phyloP scores from a whole-genome alignment of 2,113 vertebrate species.

The Proteles cristata region DNA sequence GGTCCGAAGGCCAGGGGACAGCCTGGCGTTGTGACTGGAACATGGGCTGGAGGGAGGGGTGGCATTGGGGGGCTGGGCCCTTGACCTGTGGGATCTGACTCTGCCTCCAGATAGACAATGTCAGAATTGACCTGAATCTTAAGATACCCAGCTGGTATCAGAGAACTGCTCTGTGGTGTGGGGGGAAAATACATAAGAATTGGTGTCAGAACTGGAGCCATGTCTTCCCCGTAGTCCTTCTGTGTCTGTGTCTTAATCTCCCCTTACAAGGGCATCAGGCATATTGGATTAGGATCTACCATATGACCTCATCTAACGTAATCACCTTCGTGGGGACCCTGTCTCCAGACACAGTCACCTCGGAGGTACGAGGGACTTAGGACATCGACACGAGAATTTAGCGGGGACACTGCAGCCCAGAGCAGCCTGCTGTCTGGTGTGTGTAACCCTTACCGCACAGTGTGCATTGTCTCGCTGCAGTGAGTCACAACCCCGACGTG shows the following conservation, averaged over 20 bases:
- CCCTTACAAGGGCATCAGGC: not conserved
- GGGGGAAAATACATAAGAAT: not conserved
- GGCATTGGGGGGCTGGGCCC: not conserved
- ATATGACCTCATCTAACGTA: not conserved
- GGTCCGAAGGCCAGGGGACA: no score
- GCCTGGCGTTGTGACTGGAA: not conserved
- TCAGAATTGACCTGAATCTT: not conserved
- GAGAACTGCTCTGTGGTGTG: not conserved
- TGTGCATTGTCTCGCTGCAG: no score
- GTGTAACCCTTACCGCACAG: not conserved
- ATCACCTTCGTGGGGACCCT: not conserved
- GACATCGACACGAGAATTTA: accelerated
- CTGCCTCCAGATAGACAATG: not conserved
- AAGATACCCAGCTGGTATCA: not conserved
- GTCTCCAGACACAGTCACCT: not conserved
- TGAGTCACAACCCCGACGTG: not conserved
- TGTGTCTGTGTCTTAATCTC: not conserved
- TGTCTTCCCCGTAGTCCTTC: not conserved
- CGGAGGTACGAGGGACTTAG: not conserved
- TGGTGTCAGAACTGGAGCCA: not conserved
- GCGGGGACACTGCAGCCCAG: accelerated
- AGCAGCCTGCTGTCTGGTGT: not conserved
- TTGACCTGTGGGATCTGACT: not conserved
- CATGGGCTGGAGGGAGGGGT: not conserved
- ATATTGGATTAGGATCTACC: no score